Conservation (phyloP, 2,797 vertebrate species). For the Labeo calbasu region DNA sequence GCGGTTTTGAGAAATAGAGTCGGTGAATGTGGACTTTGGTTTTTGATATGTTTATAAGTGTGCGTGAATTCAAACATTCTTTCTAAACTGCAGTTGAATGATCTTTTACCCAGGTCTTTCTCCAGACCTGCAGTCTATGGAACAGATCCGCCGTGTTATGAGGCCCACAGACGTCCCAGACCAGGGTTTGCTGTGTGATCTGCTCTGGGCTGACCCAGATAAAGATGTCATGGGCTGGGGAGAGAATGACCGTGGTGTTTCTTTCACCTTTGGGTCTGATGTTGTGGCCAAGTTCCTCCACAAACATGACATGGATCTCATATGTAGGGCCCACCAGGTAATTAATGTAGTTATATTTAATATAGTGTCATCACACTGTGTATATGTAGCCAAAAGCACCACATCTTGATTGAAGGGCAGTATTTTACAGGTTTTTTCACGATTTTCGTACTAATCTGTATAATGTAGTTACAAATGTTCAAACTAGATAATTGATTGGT, state of each 20-base stretch:
- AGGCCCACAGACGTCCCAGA: constrained; percentile 84
- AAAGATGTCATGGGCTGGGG: constrained; percentile 85
- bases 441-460: no score
- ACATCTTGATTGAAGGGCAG: neutral
- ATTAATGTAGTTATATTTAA: constrained; percentile 3
- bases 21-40: neutral
- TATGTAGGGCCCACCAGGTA: constrained; percentile 85
- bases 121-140: constrained; percentile 85
- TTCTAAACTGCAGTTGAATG: neutral
- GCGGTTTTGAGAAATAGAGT: neutral
- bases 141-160: constrained; percentile 84
- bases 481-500: no score
- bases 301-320: constrained; percentile 86
- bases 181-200: constrained; percentile 83
- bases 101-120: constrained; percentile 73
- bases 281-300: constrained; percentile 85
- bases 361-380: neutral
- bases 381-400: neutral
- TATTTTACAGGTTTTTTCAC: no score
- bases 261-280: constrained; percentile 84
- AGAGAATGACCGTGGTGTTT: constrained; percentile 83
- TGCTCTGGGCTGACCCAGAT: constrained; percentile 84
- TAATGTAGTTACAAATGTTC: no score
- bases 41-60: neutral
- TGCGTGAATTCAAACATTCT: neutral